Evolutionary conservation across 1,140 invertebrate species (phyloP), one percentile per base, ranked within the genome.

Genomic region (Zaprionus africanus): DNA sequence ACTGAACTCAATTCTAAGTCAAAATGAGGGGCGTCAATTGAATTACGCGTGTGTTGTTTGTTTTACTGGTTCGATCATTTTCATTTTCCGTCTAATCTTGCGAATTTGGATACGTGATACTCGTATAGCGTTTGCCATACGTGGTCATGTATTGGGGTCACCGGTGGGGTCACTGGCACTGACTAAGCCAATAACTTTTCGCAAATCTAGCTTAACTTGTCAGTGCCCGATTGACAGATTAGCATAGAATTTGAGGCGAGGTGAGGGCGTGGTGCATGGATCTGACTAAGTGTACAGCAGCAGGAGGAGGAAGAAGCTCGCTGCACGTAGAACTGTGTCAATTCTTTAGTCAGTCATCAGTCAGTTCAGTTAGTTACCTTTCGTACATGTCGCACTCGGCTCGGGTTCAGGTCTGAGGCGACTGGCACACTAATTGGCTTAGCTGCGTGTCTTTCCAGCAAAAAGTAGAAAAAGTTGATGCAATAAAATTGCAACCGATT

Each of bases 401-500:
- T 54, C 46, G 49, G 49, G 36, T 61, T 66, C 49, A 61, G 69
- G 56, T 65, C 62, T 68, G 36, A 46, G 28, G 57, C 38, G 60
- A 60, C 64, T 36, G 11, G 26, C 22, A 24, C 64, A 17, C 85
- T 90, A 90, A 90, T 90, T 90, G 85, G 85, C 76, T 90, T 90
- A 82, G 38, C 79, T 85, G 82, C 76, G 79, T 76, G 71, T 65
- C 61, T 78, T 81, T 79, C 41, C 53, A 79, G 68, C 69, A 88
- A 90, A 74, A 63, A 88, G 46, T 53, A 74, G 69, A 81, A 84
- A 76, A 74, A 73, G 78, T 76, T 74, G 46, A 74, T 79, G 85
- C 81, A 88, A 90, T 88, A 79, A 88, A 88, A 90, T 90, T 41
- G 51, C 81, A 85, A 79, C 70, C 81, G 77, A 82, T 90, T 85